These are phyloP conservation scores for Drosophila dunni DNA, from an alignment of 1,140 invertebrate genomes.

Conservation along the genomic window DNA sequence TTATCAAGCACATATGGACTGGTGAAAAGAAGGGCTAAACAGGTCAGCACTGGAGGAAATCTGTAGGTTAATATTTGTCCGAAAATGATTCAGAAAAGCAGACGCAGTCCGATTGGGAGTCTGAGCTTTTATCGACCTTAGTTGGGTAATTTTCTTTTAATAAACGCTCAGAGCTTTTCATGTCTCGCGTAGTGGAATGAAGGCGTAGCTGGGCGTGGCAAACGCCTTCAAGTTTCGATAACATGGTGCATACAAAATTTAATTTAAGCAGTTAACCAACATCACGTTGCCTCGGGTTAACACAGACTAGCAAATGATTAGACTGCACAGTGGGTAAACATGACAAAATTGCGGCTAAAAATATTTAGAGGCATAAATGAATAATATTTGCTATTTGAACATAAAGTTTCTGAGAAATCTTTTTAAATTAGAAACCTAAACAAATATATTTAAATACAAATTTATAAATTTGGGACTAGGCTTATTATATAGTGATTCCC, in stretches of 20 bases:
- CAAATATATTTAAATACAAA: too few species aligned
- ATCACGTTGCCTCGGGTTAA: conserved; percentile 21
- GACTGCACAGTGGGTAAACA: conserved; percentile 30
- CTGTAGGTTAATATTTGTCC: conserved; percentile 41
- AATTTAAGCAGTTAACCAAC: conserved; percentile 28
- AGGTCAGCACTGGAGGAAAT: conserved; percentile 42
- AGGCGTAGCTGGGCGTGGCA: neutral
- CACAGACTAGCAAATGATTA: conserved; percentile 13
- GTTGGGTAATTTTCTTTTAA: conserved; percentile 56
- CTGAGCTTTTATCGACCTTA: neutral
- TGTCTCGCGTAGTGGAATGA: neutral
- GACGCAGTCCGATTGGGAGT: neutral
- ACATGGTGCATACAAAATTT: conserved; percentile 54
- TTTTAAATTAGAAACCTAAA: too few species aligned
- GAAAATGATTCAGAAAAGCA: too few species aligned
- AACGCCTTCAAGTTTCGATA: conserved; percentile 30
- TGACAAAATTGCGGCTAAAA: neutral
- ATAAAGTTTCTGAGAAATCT: too few species aligned
- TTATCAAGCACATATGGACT: too few species aligned
- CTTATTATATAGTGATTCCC: too few species aligned
- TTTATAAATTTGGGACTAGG: too few species aligned
- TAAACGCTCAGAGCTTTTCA: conserved; percentile 39
- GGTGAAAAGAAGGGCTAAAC: too few species aligned
- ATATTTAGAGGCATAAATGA: too few species aligned
- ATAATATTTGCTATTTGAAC: too few species aligned